Evolutionary conservation across 1,140 invertebrate species (phyloP), one percentile per base, ranked within the genome.

Genomic region (Macrobrachium nipponense): DNA sequence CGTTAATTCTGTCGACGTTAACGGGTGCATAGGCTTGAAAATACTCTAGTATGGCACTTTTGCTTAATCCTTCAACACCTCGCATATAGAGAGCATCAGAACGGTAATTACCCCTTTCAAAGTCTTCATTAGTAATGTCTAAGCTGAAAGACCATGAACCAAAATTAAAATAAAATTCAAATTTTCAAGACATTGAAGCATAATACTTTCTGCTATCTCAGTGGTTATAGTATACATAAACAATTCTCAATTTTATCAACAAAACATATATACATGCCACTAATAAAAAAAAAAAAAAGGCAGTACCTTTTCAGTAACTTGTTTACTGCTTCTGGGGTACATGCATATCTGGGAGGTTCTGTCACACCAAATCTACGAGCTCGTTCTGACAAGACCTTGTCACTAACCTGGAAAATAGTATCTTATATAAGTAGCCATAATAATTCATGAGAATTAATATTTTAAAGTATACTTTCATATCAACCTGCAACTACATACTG

Each of bases 121-220:
- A 80, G 77, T 80, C 77, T 80, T 80, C 77, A 51, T 80, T 62
- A 43, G 15, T 80, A 20, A 80, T 62, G 62, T 80, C 77, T 43
- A 80, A 66, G 20, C 77, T 80, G 77, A 23, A 80, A 80, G 62
- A 12, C 4, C 43, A 51, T 15, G 12, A 18, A 18, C 12, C n/a
- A 70, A 27, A n/a, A 70, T 70, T 23, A 70, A 23, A 70, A 27
- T 15, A 23, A 5, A 15, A 51, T 51, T 51, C 51, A 66, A 14
- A 66, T 11, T 8, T 23, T 10, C 17, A 20, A 66, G 64, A 8
- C 15, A 23, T 3, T 14, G 64, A 66, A 23, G 5, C 27, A 36
- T 36, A 66, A 66, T 0, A 23, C 15, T 23, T 14, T 8, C 18
- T 17, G 8, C 15, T 20, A 20, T 8, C 18, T 66, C 18, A 36